These are phyloP conservation scores for Montipora capricornis DNA, from an alignment of 64 coral and sea anemone genomes.

Conservation along the genomic window DNA sequence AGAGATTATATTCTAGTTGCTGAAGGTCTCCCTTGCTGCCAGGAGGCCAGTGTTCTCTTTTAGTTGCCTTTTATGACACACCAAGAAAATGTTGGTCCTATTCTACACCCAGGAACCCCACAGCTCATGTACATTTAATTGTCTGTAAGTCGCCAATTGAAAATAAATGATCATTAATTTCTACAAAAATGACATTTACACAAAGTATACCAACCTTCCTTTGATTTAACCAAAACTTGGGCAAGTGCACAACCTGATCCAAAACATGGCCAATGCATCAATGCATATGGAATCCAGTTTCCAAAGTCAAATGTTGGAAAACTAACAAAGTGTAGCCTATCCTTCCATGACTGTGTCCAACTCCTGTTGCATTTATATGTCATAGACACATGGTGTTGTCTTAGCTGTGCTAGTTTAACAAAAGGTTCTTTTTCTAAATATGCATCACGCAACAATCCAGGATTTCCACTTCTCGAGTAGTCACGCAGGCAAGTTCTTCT, in stretches of 20 bases:
- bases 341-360: constrained; percentile 67
- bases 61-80: no score
- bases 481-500: constrained; percentile 3
- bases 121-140: no score
- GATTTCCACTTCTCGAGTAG: neutral
- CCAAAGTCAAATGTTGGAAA: constrained; percentile 86
- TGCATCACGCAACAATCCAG: neutral
- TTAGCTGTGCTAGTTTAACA: constrained; percentile 26
- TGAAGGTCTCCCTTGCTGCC: no score
- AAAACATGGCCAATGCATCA: constrained; percentile 96
- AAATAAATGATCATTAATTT: no score
- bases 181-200: neutral
- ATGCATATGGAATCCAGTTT: constrained; percentile 95
- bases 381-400: neutral
- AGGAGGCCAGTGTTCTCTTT: no score
- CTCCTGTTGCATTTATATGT: constrained; percentile 34
- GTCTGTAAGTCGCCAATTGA: no score
- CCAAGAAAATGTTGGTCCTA: no score
- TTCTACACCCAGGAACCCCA: no score
- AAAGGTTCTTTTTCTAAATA: constrained; percentile 70
- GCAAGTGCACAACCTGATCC: constrained; percentile 90
- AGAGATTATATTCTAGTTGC: no score
- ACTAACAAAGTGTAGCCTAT: constrained; percentile 86
- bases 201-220: constrained; percentile 52
- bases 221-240: constrained; percentile 88